A percentile compares a stretch with the other conserved stretches of the same genome.
Evolutionary conservation across 2,888 invertebrate species (phyloP).

Genomic region (Melanostoma scalare): DNA sequence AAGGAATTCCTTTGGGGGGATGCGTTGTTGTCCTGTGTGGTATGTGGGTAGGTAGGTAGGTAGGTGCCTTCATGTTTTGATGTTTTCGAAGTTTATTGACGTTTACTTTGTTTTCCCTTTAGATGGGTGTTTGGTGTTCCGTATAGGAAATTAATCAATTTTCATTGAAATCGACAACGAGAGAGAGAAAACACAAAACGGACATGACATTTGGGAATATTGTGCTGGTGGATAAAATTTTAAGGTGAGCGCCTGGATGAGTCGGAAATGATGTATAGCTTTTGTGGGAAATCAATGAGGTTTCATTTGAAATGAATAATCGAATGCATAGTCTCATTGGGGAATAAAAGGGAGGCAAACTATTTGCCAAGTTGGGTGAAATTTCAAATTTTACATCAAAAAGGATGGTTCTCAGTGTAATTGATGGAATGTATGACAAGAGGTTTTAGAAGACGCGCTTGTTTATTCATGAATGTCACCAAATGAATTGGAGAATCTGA

Average conservation of each 20-base stretch:
- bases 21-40: not conserved
- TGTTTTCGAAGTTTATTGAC: slow-evolving; percentile 3
- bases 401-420: slow-evolving; percentile 12
- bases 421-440: slow-evolving; percentile 22
- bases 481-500: not conserved
- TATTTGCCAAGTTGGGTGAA: not conserved
- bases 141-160: slow-evolving; percentile 58
- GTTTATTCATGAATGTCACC: slow-evolving; percentile 21
- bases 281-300: slow-evolving; percentile 8
- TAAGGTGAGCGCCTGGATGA: slow-evolving; percentile 26
- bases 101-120: slow-evolving; percentile 2
- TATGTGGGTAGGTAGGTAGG: too few species aligned
- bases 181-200: slow-evolving; percentile 3
- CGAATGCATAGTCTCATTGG: not conserved
- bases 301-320: slow-evolving; percentile 8
- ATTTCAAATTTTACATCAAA: slow-evolving; percentile 21
- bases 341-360: not conserved
- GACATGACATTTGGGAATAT: slow-evolving; percentile 60
- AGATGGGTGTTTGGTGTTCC: slow-evolving; percentile 6
- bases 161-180: slow-evolving; percentile 22
- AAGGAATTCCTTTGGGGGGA: not conserved
- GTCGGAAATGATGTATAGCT: slow-evolving; percentile 21
- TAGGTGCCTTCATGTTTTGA: not conserved
- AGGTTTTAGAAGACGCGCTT: slow-evolving; percentile 21
- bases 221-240: slow-evolving; percentile 3